Evolutionary conservation across 2,797 vertebrate genomes (phyloP).

Genomic region (Apogon talboti): DNA sequence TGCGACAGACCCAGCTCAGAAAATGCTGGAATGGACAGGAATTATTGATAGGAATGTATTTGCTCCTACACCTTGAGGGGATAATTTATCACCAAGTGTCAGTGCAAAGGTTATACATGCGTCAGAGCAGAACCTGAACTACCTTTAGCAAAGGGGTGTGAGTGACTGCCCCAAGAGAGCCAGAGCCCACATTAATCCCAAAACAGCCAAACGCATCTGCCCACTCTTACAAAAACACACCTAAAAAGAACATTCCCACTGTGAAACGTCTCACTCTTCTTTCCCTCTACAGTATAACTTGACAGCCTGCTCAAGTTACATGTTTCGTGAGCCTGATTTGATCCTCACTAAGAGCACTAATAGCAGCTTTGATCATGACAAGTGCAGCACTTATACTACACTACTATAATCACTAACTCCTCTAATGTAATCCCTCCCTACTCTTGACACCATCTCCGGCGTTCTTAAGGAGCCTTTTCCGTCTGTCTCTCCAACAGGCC

Average conservation of each 20-base stretch:
- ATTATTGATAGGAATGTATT: slow-evolving; percentile 53
- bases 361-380: slow-evolving; percentile 69
- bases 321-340: slow-evolving; percentile 46
- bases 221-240: slow-evolving; percentile 7
- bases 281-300: slow-evolving; percentile 6
- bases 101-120: slow-evolving; percentile 39
- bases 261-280: not conserved
- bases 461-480: slow-evolving; percentile 50
- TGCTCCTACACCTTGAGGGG: slow-evolving; percentile 19
- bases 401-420: slow-evolving; percentile 55
- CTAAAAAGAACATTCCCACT: not conserved
- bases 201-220: slow-evolving; percentile 9
- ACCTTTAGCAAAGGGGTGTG: slow-evolving; percentile 18
- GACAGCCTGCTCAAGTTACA: slow-evolving; percentile 44
- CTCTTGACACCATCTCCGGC: slow-evolving; percentile 49
- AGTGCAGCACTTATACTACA: slow-evolving; percentile 55
- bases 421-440: slow-evolving; percentile 62
- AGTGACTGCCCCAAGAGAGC: slow-evolving; percentile 21
- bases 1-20: no score
- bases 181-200: slow-evolving; percentile 27
- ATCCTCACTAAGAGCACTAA: slow-evolving; percentile 58
- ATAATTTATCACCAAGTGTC: slow-evolving; percentile 55
- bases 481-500: slow-evolving; percentile 34
- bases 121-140: slow-evolving; percentile 16
- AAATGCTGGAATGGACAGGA: slow-evolving; percentile 27